phyloP scores from a whole-genome alignment of 1,140 invertebrate genomes.

The Diprion similis region DNA sequence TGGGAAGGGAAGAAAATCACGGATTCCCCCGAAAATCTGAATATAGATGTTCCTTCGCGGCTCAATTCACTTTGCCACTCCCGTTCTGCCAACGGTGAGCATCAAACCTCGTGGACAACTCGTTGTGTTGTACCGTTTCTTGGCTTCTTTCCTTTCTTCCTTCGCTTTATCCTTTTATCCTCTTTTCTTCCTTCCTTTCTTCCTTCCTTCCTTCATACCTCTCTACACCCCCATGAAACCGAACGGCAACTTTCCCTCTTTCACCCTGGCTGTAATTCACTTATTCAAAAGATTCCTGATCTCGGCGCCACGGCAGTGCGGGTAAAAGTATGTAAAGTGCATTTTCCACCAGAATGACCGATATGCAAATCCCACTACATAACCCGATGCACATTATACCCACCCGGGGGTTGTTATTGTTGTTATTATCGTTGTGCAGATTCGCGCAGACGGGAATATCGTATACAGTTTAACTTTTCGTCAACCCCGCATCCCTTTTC shows the following conservation, averaged over 20 bases:
- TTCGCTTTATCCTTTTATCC: background rate
- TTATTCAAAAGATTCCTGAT: constrained; percentile 14
- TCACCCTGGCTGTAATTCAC: constrained; percentile 8
- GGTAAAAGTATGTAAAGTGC: constrained; percentile 27
- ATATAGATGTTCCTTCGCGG: background rate
- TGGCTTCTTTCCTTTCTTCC: background rate
- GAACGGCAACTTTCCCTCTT: background rate
- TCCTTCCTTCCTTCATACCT: background rate
- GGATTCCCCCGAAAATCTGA: background rate
- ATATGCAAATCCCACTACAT: constrained; percentile 25
- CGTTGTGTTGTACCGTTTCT: background rate
- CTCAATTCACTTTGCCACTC: background rate
- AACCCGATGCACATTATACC: too few relatives aligned
- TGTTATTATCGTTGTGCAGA: too few relatives aligned
- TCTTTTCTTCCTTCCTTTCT: too few relatives aligned
- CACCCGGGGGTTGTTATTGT: too few relatives aligned
- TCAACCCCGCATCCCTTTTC: too few relatives aligned
- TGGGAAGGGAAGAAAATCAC: background rate
- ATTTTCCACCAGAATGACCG: constrained; percentile 30
- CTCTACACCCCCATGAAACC: too few relatives aligned
- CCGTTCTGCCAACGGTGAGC: background rate
- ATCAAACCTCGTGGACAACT: background rate
- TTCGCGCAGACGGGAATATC: too few relatives aligned
- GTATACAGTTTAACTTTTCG: too few relatives aligned
- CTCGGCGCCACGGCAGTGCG: background rate